Evolutionary conservation across 2,797 vertebrate species (phyloP), one percentile per base, ranked within the genome.

Genomic region (Masticophis lateralis): DNA sequence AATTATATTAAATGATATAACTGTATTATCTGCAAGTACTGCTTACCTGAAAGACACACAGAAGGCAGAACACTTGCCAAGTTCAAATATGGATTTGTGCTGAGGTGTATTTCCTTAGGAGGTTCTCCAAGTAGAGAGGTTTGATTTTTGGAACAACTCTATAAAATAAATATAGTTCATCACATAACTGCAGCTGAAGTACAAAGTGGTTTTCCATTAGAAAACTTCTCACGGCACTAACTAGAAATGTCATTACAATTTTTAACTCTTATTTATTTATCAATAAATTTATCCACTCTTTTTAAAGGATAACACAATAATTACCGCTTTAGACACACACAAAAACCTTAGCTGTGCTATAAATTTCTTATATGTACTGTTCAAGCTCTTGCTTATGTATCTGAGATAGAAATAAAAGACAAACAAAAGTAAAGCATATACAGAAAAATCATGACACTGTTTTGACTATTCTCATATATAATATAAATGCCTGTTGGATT

Each of bases 81-180:
- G 96, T 99, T 99, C 97, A 99, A 97, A 96, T 99, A 99, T 0
- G 99, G 99, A 95, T 99, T 99, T 88, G 98, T 99, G 93, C 99
- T 99, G 57, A 99, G 98, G 43, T 98, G 98, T 53, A 99, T 98
- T 96, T 99, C 99, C 97, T 98, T 99, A 0, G 99, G 99, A 55
- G 99, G 99, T 32, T 99, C 99, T 69, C 99, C 99, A 94, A 99
- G 96, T 63, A 99, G 97, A 12, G 99, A 99, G 51, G 98, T 98
- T 97, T 99, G 99, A 94, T 97, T 98, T 92, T 97, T 98, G 94
- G 96, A 96, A 87, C 97, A 96, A 93, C 96, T 96, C 98, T 99
- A 92, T 7, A 6, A 92, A 92, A 94, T 22, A 91, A 12, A 91
- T 47, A 86, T 4, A 91, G n/a, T 32, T 10, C 27, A 55, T 0